Evolutionary conservation across 2,113 vertebrate species (phyloP), one percentile per base, ranked within the genome.

Genomic region (Tenebrosternarchus preto): DNA sequence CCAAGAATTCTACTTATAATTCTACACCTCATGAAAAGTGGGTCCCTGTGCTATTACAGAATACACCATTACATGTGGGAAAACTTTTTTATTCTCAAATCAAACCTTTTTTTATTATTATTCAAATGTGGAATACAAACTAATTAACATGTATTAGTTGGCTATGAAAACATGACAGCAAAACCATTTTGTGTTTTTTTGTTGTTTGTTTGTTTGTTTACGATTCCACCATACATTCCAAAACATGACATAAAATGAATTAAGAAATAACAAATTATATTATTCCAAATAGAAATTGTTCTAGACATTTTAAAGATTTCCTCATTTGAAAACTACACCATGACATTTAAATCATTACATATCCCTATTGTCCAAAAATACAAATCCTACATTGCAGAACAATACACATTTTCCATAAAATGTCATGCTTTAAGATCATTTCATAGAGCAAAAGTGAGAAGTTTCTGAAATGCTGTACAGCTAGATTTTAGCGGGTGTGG

Each of bases 231-330:
- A 15, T 7, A 61, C 24, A 27, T 29, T 8, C 29, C 17, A 6
- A 66, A 66, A 33, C 63, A 33, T 20, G 4, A 33, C 29, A 60
- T 24, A 60, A 66, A 66, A 33, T 20, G 20, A n/a, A 12, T 17
- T 20, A 31, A 33, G 29, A 66, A 19, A 19, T 1, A n/a, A 12
- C 27, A 33, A 31, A 33, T 16, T 33, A 19, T 19, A 4, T 29
- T 64, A n/a, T 64, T 20, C n/a, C 59, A 60, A 64, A 64, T 36
- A 20, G 8, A 67, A 20, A 67, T 67, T n/a, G 20, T 67, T 67
- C 33, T 64, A 73, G 2, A 73, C 71, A 73, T 57, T 53, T 31
- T 77, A 81, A 63, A 75, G 61, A 72, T 66, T 77, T 29, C 20
- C 4, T 39, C 64, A 68, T 66, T 7, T 33, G 11, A 1, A 66